These are phyloP conservation scores for Stomorhina lunata DNA, from an alignment of 2,888 invertebrate genomes.

Conservation along the genomic window DNA sequence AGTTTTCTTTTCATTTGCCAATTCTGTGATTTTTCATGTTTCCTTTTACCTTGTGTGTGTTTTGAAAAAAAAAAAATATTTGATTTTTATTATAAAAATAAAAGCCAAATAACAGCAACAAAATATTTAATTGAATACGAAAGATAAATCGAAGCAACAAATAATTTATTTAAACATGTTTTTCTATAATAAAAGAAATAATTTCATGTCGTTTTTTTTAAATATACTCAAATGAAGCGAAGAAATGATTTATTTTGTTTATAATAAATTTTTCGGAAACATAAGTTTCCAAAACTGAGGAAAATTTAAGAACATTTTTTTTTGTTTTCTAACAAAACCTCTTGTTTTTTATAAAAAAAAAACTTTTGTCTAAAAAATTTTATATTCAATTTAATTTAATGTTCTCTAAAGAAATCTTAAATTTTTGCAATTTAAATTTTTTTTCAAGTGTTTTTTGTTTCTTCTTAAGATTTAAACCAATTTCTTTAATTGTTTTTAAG, in stretches of 20 bases:
- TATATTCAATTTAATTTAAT: not conserved
- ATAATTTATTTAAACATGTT: conserved; percentile 13
- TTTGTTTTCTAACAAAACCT: no score
- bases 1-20: not conserved
- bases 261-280: conserved; percentile 12
- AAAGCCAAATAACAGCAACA: not conserved
- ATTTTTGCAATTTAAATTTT: not conserved
- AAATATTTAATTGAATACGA: not conserved
- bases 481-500: conserved; percentile 7
- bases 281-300: not conserved
- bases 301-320: not conserved
- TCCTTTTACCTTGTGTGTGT: not conserved
- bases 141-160: not conserved
- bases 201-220: not conserved
- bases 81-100: not conserved
- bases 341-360: no score
- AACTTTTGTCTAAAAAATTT: no score
- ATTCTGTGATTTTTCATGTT: not conserved
- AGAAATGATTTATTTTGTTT: conserved; percentile 14
- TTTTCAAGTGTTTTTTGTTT: not conserved
- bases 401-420: not conserved
- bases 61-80: no score
- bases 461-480: not conserved
- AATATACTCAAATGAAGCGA: not conserved
- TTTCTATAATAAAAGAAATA: not conserved